Percentiles rank a stretch among this genome's conserved stretches.
Evolutionary conservation across 1,140 invertebrate species (phyloP).

Genomic region (Manduca sexta): DNA sequence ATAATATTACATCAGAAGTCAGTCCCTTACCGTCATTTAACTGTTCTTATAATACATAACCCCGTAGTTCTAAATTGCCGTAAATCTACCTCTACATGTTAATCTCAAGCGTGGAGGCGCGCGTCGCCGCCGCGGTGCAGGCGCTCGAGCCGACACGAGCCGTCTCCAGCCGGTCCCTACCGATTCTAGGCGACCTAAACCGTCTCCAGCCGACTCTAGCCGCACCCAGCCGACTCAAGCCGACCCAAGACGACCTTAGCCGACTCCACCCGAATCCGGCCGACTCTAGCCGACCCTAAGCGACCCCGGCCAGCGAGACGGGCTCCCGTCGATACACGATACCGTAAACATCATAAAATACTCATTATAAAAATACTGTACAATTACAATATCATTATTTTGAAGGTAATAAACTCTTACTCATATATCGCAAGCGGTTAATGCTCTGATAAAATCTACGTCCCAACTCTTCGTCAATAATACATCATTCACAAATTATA

Average conservation of each 20-base stretch:
- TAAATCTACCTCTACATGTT: conserved; percentile 56
- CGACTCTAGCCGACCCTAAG: conserved; percentile 8
- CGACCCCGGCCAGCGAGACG: too few species aligned
- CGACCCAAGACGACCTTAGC: too few species aligned
- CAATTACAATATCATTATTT: conserved; percentile 62
- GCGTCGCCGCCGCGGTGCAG: conserved; percentile 2
- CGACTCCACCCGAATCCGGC: too few species aligned
- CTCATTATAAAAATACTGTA: conserved; percentile 72
- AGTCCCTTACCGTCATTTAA: conserved; percentile 58
- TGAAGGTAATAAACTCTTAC: conserved; percentile 61
- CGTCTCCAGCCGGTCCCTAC: too few species aligned
- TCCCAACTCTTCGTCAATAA: conserved; percentile 44
- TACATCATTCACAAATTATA: conserved; percentile 70
- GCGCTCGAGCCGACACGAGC: conserved; percentile 6
- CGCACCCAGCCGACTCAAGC: conserved; percentile 7
- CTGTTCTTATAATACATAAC: conserved; percentile 66
- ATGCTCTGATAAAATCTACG: conserved; percentile 48
- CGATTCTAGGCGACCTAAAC: conserved; percentile 8
- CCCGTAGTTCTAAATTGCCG: conserved; percentile 62
- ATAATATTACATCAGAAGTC: conserved; percentile 68
- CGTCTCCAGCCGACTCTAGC: too few species aligned
- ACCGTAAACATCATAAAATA: conserved; percentile 48
- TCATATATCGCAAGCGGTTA: conserved; percentile 45
- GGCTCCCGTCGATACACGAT: conserved; percentile 1
- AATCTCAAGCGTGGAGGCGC: conserved; percentile 46